Evolutionary conservation across 1,140 invertebrate genomes (phyloP), one percentile per base, ranked within the genome.

Genomic region (Aphidius gifuensis): DNA sequence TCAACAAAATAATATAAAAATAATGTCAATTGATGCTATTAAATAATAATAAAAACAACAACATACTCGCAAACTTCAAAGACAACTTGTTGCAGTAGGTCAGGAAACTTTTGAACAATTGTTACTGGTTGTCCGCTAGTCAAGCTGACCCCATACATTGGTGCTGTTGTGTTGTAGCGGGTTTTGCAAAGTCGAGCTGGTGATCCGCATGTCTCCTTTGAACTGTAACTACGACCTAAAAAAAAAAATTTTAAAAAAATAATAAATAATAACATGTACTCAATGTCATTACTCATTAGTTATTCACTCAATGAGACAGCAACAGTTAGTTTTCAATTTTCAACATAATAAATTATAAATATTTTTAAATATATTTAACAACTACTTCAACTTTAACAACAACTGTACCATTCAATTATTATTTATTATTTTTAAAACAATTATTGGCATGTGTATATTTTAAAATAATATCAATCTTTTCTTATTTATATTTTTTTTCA

Each of bases 41-140:
- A 51, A 38, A 40, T 23, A 60, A n/a, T 49, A 49, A 55, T 62
- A 9, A 55, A 2, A 53, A 56, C 43, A 50, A 63, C 59, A 68
- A 81, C 80, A 79, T 57, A 84, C 84, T 85, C 82, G 79, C 80
- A 81, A 66, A 93, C 91, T 82, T 95, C 92, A 71, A 93, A 96
- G 51, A 96, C 92, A 51, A 95, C 92, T 83, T 96, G 93, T 74
- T 96, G 93, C 43, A 96, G 77, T n/a, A 96, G 83, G 81, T 95
- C 92, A 4, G 93, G 93, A 73, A 96, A 96, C 78, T 95, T 96
- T 81, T 96, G 93, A 32, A 95, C 93, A 67, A 96, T 96, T 42
- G 93, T 94, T 57, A 95, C 92, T 2, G 92, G 92, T 75, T 94
- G 91, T 9, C 93, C 93, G 23, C 92, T 94, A 4, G 93, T 96